phyloP scores from a whole-genome alignment of 2,888 invertebrate species.

The Prosapia bicincta region DNA sequence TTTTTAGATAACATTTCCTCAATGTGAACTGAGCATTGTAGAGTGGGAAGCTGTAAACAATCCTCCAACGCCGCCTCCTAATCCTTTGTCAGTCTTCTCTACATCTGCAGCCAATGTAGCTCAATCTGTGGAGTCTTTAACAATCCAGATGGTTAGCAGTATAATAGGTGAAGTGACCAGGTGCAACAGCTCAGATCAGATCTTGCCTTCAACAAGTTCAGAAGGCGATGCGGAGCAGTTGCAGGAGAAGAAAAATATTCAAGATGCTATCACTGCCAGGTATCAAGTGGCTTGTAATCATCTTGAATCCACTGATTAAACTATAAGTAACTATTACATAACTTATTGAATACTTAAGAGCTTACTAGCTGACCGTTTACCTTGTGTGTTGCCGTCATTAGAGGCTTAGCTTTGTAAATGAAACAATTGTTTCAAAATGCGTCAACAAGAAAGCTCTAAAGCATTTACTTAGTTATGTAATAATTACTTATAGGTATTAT shows the following conservation, averaged over 20 bases:
- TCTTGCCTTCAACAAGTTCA: background rate
- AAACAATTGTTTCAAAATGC: no score
- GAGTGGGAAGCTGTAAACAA: constrained; percentile 43
- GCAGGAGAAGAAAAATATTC: background rate
- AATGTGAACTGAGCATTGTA: constrained; percentile 44
- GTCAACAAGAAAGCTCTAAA: no score
- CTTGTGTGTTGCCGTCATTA: no score
- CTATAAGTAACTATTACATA: no score
- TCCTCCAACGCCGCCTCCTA: background rate
- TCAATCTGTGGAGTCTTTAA: constrained; percentile 35
- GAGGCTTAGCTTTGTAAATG: no score
- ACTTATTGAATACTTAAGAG: no score
- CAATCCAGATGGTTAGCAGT: constrained; percentile 49
- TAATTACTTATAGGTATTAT: no score
- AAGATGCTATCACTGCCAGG: constrained; percentile 22
- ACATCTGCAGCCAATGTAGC: background rate
- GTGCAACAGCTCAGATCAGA: constrained; percentile 41
- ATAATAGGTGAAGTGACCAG: constrained; percentile 51
- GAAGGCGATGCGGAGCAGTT: background rate
- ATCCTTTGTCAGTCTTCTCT: background rate
- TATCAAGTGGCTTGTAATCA: background rate
- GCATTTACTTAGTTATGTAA: no score
- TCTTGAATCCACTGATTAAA: no score
- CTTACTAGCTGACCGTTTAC: no score
- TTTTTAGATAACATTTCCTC: constrained; percentile 42